These are phyloP conservation scores for Mobula birostris DNA, from an alignment of 2,113 vertebrate species.

Conservation along the genomic window DNA sequence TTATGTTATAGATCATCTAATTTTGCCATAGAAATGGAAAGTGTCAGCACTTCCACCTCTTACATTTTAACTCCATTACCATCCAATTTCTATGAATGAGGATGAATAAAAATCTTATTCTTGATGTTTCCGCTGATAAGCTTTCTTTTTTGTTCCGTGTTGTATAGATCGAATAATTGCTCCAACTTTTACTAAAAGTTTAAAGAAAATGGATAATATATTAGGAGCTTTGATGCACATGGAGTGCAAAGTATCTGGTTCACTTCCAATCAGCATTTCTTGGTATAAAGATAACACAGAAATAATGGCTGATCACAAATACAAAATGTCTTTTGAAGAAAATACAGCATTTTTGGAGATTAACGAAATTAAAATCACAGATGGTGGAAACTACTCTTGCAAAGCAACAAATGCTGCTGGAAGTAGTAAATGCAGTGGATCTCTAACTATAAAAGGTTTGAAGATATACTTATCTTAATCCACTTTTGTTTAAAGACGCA, in stretches of 20 bases:
- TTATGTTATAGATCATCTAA: too few species aligned
- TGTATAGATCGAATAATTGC: conserved; percentile 38
- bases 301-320: conserved; percentile 5
- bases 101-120: neutral
- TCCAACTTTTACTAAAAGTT: conserved; percentile 37
- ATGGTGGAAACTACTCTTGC: conserved; percentile 38
- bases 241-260: conserved; percentile 38
- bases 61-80: neutral
- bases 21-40: neutral
- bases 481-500: neutral
- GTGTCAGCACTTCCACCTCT: too few species aligned
- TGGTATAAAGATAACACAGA: conserved; percentile 35
- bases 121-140: neutral
- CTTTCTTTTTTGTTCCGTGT: neutral
- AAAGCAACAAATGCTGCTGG: conserved; percentile 39
- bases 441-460: conserved; percentile 37
- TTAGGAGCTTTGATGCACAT: conserved; percentile 23
- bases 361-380: conserved; percentile 26
- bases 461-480: conserved; percentile 35
- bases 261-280: conserved; percentile 32
- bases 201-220: conserved; percentile 28
- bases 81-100: too few species aligned
- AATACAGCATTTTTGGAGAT: conserved; percentile 38
- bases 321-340: conserved; percentile 37
- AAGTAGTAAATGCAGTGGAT: conserved; percentile 24